A percentile compares a stretch with the other conserved stretches of the same genome.
phyloP scores from a whole-genome alignment of 2,888 invertebrate genomes.

The Folsomia candida region DNA sequence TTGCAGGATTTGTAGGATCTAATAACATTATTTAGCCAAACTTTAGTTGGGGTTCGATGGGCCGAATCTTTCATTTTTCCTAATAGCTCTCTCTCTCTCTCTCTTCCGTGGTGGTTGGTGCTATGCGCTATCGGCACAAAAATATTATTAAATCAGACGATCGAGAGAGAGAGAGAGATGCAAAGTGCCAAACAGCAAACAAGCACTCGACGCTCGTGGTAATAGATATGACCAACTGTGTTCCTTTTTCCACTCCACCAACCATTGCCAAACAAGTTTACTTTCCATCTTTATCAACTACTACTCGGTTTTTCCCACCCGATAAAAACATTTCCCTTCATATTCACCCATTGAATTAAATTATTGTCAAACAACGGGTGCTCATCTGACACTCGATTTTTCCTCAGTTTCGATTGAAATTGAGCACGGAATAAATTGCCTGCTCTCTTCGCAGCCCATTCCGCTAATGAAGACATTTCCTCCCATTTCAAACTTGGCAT shows the following conservation, averaged over 20 bases:
- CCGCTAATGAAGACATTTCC: neutral
- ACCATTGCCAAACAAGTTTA: slow-evolving; percentile 20
- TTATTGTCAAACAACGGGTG: neutral
- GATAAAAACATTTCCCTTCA: neutral
- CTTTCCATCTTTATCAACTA: slow-evolving; percentile 11
- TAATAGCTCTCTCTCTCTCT: slow-evolving; percentile 8
- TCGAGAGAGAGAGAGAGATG: too few species aligned
- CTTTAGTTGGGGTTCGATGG: slow-evolving; percentile 3
- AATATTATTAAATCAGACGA: slow-evolving; percentile 17
- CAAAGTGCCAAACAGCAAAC: slow-evolving; percentile 19
- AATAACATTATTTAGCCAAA: slow-evolving; percentile 6
- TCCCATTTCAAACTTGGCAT: neutral
- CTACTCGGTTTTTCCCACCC: neutral
- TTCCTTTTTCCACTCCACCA: slow-evolving; percentile 17
- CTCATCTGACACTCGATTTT: neutral
- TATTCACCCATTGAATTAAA: slow-evolving; percentile 8
- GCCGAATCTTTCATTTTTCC: slow-evolving; percentile 16
- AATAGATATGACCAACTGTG: slow-evolving; percentile 9
- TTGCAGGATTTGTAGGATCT: neutral
- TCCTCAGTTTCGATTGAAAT: neutral
- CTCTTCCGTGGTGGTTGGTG: neutral
- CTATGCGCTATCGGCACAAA: neutral
- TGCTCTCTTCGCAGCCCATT: neutral
- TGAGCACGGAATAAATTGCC: neutral
- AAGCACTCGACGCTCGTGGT: slow-evolving; percentile 2